Conservation (phyloP, 2,113 vertebrate species). For the Emydocephalus ijimae region DNA sequence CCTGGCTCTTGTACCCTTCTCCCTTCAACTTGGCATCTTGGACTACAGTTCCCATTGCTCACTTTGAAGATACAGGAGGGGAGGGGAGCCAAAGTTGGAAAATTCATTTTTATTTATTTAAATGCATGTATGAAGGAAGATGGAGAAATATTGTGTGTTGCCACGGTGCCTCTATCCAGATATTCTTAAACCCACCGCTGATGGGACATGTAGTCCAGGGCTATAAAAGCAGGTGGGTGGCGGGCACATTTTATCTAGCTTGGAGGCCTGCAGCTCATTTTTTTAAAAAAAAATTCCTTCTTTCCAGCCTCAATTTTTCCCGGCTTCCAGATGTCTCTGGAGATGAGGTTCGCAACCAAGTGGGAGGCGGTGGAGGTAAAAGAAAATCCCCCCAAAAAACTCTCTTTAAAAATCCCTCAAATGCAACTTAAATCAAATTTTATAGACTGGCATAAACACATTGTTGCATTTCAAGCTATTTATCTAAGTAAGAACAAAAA, state of each 20-base stretch:
- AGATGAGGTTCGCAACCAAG: not conserved
- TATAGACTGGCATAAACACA: not conserved
- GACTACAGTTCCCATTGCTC: not conserved
- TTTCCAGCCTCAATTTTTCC: conserved; percentile 52
- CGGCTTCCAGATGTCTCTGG: conserved; percentile 42
- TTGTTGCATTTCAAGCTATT: not conserved
- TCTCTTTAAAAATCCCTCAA: not conserved
- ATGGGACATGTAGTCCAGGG: not conserved
- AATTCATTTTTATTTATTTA: not conserved
- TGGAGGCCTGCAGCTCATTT: not conserved
- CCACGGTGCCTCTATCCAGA: not conserved
- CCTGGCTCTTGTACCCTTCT: not conserved
- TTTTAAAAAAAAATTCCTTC: not conserved
- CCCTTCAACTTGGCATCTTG: not conserved
- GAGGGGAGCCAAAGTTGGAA: not conserved
- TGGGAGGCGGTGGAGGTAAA: conserved; percentile 56
- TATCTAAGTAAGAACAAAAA: not conserved
- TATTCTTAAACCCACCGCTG: not conserved
- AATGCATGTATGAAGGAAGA: not conserved
- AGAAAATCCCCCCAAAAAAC: not conserved
- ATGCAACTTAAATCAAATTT: not conserved
- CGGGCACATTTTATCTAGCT: no score
- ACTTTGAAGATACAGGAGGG: not conserved
- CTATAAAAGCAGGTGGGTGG: not conserved
- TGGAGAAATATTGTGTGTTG: not conserved